These are phyloP conservation scores for Stegophylla sp. DNA, from an alignment of 2,888 invertebrate genomes.

Conservation along the genomic window DNA sequence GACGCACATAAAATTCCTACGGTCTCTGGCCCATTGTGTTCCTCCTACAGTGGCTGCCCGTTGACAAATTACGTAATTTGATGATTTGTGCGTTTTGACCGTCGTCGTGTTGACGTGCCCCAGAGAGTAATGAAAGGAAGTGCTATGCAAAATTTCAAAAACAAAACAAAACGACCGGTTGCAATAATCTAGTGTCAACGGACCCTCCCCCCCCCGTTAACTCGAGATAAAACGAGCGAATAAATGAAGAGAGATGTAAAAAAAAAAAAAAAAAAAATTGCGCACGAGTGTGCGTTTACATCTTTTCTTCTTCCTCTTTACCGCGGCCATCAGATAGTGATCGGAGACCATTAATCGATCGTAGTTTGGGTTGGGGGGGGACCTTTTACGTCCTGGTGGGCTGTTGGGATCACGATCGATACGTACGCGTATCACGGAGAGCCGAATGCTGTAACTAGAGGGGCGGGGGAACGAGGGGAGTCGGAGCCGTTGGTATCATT, in stretches of 20 bases:
- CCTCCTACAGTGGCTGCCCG: not conserved
- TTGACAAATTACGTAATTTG: constrained; percentile 43
- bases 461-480: not conserved
- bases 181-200: constrained; percentile 45
- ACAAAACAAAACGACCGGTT: constrained; percentile 33
- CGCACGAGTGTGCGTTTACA: not conserved
- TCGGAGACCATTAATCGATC: constrained; percentile 55
- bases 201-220: constrained; percentile 43
- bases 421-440: constrained; percentile 25
- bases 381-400: constrained; percentile 39
- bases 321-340: constrained; percentile 32
- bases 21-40: not conserved
- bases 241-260: constrained; percentile 26
- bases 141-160: not conserved
- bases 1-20: constrained; percentile 24
- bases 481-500: not conserved
- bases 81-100: constrained; percentile 41
- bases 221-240: not conserved
- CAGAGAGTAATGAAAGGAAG: not conserved
- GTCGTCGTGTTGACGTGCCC: not conserved
- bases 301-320: not conserved
- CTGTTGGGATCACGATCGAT: constrained; percentile 47
- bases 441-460: not conserved
- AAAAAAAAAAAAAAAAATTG: no score
- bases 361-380: not conserved